Percentiles rank a stretch among this genome's conserved stretches.
Conservation (phyloP, 2,888 invertebrate genomes). For the Leptura quadrifasciata region DNA sequence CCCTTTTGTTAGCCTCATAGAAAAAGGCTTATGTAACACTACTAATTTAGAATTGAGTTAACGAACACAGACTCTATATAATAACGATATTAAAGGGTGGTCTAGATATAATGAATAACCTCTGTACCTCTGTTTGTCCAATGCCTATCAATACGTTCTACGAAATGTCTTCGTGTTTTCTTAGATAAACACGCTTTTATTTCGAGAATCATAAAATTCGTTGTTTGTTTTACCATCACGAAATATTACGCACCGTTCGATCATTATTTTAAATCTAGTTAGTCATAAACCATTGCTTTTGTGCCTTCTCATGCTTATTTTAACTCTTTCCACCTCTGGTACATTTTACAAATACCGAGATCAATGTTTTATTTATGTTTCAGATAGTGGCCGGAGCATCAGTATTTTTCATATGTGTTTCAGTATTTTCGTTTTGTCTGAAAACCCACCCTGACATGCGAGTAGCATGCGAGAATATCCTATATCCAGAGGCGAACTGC, state of each 20-base stretch:
- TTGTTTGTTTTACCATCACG: background rate
- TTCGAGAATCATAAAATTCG: background rate
- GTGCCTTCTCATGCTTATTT: background rate
- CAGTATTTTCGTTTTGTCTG: constrained; percentile 96
- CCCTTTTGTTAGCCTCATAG: no score
- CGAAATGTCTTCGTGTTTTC: background rate
- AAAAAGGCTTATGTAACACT: no score
- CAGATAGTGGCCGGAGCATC: constrained; percentile 94
- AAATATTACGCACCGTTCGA: background rate
- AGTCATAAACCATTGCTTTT: background rate
- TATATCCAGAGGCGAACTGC: constrained; percentile 64
- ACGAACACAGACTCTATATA: no score
- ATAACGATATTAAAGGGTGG: no score
- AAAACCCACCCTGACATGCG: constrained; percentile 95
- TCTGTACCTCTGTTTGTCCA: background rate
- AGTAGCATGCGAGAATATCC: constrained; percentile 71
- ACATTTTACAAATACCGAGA: background rate
- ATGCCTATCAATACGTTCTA: background rate
- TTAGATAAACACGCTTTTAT: background rate
- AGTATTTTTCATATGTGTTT: constrained; percentile 97
- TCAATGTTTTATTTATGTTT: constrained; percentile 58
- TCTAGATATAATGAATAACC: no score
- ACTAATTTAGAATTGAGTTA: no score
- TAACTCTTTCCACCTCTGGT: background rate
- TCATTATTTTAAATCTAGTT: background rate